Evolutionary conservation across 2,888 invertebrate species (phyloP).

Genomic region (Athrips mouffetella): DNA sequence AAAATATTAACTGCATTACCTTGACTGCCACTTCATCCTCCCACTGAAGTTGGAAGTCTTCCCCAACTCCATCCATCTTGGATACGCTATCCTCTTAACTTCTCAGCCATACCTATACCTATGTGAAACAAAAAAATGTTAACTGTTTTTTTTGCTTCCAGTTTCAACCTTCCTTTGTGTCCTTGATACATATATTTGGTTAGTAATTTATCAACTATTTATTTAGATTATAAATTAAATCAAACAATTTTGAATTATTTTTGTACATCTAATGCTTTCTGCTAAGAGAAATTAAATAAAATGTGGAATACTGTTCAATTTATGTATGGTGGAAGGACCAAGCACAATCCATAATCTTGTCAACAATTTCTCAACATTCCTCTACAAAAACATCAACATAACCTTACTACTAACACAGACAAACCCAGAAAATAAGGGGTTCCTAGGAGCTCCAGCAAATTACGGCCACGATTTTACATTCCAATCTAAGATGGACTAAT

Average conservation of each 20-base stretch:
- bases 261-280: background rate
- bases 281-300: too few species aligned
- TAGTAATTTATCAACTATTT: background rate
- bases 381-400: constrained; percentile 77
- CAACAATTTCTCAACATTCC: constrained; percentile 36
- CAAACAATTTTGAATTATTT: background rate
- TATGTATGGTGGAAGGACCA: background rate
- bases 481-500: constrained; percentile 32
- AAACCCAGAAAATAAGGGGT: background rate
- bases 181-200: background rate
- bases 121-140: constrained; percentile 12
- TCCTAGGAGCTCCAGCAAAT: constrained; percentile 2
- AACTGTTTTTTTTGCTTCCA: too few species aligned
- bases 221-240: background rate
- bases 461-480: constrained; percentile 9
- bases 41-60: constrained; percentile 67
- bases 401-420: constrained; percentile 45
- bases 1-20: constrained; percentile 39
- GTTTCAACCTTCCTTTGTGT: background rate
- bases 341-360: constrained; percentile 20
- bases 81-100: constrained; percentile 22
- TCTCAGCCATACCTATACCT: constrained; percentile 35
- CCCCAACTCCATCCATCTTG: constrained; percentile 58
- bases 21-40: constrained; percentile 64
- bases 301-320: too few species aligned